Conservation (phyloP, 2,113 vertebrate genomes). For the Seriola aureovittata region DNA sequence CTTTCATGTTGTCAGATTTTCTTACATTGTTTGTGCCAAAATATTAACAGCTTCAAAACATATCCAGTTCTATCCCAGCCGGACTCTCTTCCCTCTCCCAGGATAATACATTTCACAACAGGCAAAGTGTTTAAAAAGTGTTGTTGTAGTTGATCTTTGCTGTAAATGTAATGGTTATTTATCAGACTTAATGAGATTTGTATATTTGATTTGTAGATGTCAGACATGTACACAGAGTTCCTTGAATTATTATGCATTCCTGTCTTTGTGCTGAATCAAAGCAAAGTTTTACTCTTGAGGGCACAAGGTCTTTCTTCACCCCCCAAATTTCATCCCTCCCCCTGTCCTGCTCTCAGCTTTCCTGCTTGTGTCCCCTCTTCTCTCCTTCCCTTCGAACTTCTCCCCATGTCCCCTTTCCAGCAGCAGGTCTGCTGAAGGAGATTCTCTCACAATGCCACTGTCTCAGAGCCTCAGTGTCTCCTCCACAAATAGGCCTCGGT, state of each 20-base stretch:
- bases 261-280: slow-evolving; percentile 14
- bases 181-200: slow-evolving; percentile 1
- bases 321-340: slow-evolving; percentile 8
- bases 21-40: too few relatives aligned
- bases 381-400: slow-evolving; percentile 61
- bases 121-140: not conserved
- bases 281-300: not conserved
- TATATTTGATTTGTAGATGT: too few relatives aligned
- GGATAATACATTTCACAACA: not conserved
- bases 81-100: not conserved
- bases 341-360: slow-evolving; percentile 43
- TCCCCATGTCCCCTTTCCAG: slow-evolving; percentile 59
- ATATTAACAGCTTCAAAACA: not conserved
- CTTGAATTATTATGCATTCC: not conserved
- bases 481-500: slow-evolving; percentile 85
- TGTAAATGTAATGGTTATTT: not conserved
- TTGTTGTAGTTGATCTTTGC: not conserved
- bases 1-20: not conserved
- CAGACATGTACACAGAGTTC: too few relatives aligned
- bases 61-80: not conserved
- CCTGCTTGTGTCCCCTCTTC: slow-evolving; percentile 46
- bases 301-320: slow-evolving; percentile 22
- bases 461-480: slow-evolving; percentile 85
- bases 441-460: slow-evolving; percentile 82
- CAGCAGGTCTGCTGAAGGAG: slow-evolving; percentile 77